Evolutionary conservation across 1,140 invertebrate species (phyloP), one percentile per base, ranked within the genome.

Genomic region (Platyscapa corneri): DNA sequence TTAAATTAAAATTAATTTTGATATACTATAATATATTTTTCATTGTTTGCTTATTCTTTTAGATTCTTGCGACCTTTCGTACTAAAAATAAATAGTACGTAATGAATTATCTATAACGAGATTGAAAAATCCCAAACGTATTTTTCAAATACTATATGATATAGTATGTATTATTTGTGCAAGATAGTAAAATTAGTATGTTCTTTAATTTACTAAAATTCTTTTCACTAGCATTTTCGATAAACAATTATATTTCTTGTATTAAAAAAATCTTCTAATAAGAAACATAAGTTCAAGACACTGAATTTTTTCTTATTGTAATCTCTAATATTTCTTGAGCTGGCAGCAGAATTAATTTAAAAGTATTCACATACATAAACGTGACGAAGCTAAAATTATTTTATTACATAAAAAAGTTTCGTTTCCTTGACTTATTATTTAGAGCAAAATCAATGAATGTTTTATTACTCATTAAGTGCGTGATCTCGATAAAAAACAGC

Each of bases 11-110:
- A n/a, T 23, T 27, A 72, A 72, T 72, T 72, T 74, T 34, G n/a
- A 10, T 0, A 56, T 8, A 18, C 14, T 60, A 64, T 39, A 23
- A 27, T 79, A 60, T 39, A 53, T 49, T 49, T 53, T 79, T 14
- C n/a, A 79, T 42, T 84, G 82, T 23, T 32, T 53, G 65, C 67
- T n/a, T 78, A 65, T 85, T 75, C 77, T 74, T 75, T 75, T 7
- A 34, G 67, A 49, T 82, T 65, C n/a, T 27, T 42, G 70, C 80
- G 80, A 77, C 84, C 79, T 86, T 86, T 82, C 70, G 30, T 32
- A 32, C 84, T 86, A 86, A 77, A 86, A 86, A 86, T 86, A 86
- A 82, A 80, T 74, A 74, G 74, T 82, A 77, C 64, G 70, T 82
- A 82, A 86, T 86, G 42, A 67, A 18, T 77, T 74, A 76, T 86